Percentiles rank a stretch among this genome's conserved stretches.
phyloP scores from a whole-genome alignment of 2,113 vertebrate genomes.

The Hiodon alosoides region DNA sequence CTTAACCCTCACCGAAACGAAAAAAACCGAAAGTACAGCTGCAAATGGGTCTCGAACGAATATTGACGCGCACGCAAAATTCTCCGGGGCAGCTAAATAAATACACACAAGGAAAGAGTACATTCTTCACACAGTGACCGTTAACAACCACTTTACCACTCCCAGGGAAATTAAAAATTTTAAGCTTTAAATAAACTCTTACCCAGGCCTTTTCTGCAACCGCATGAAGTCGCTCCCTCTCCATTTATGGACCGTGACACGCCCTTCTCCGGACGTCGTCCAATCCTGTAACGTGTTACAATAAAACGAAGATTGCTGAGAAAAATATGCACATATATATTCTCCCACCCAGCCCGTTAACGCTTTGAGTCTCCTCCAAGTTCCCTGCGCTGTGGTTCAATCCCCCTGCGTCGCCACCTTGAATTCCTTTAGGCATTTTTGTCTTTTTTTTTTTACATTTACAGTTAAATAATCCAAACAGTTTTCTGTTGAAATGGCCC shows the following conservation, averaged over 20 bases:
- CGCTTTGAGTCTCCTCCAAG: conserved; percentile 61
- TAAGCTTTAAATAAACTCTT: conserved; percentile 41
- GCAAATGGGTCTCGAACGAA: no score
- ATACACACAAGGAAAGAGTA: background rate
- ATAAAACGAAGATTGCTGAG: conserved; percentile 43
- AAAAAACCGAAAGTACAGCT: background rate
- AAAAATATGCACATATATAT: conserved; percentile 66
- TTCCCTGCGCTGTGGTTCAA: conserved; percentile 32
- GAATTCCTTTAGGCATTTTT: conserved; percentile 44
- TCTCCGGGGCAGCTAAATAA: background rate
- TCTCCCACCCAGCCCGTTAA: conserved; percentile 47
- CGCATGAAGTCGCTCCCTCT: conserved; percentile 31
- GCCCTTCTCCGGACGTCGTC: conserved; percentile 41
- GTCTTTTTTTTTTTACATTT: conserved; percentile 25
- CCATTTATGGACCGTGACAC: conserved; percentile 57
- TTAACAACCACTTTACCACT: conserved; percentile 30
- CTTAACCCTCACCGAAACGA: background rate
- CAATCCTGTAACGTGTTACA: conserved; percentile 49
- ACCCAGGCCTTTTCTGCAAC: conserved; percentile 17
- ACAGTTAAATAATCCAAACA: conserved; percentile 35
- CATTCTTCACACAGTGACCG: conserved; percentile 18
- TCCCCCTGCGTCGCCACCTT: conserved; percentile 50
- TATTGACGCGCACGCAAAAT: background rate
- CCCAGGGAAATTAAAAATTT: conserved; percentile 41
- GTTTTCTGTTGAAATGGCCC: conserved; percentile 59